Base-by-base conservation (phyloP, 2,888 invertebrate genomes). In the Parnassius orleans region DNA sequence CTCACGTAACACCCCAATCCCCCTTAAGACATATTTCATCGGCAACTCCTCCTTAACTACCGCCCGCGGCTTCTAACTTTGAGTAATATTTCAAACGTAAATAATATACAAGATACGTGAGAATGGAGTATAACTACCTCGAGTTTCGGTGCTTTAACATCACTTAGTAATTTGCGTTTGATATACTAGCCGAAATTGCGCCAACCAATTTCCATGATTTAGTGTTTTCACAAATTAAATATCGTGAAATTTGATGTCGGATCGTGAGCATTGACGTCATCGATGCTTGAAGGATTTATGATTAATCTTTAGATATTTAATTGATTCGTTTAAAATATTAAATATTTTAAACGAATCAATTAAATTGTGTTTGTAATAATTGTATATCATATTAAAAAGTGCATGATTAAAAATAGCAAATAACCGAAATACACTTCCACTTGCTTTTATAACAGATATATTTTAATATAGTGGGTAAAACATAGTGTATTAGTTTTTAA, bases 21-120 rank as follows among this genome's bases (percentile, higher is more conserved):
- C 63, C 63, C 54, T 57, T 55, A 91, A 91, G 90, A 90, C 90
- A 91, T 90, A 91, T 90, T 90, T 91, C 90, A 90, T 90, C 86
- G 84, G 78, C 78, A 83, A 81, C 84, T 82, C 81, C 85, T 80
- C 87, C 83, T 85, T 86, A 86, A 86, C 82, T 78, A 83, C 80
- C 81, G 69, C 77, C 78, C 79, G 67, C 75, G 76, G 78, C 68
- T 75, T 67, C 73, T 74, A 87, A 90, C 88, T 89, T 88, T 81
- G 72, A 71, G 81, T 78, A 80, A 88, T 89, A 89, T 86, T 86
- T 89, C 82, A 88, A 80, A 73, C 73, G 81, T 84, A 85, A 84
- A 86, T 85, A 84, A 87, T 83, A 83, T 78, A 82, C 78, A 85
- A 77, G 77, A 81, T 78, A 88, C 85, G 84, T 82, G 81, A 77